phyloP scores from a whole-genome alignment of 53 echinoderm and acorn worm species.

The Echinarachnius parma region DNA sequence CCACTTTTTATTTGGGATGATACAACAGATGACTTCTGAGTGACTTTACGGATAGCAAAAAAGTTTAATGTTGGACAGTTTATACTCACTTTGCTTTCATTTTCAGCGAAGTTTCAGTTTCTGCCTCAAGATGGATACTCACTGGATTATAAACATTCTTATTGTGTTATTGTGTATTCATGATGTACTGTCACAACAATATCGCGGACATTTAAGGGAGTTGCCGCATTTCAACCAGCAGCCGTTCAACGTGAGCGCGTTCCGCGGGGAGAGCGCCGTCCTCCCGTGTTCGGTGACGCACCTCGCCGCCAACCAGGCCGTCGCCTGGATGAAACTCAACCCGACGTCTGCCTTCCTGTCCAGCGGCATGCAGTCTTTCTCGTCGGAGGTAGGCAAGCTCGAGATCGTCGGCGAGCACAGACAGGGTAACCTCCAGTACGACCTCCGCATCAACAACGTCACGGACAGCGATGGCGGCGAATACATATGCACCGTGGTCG shows the following conservation, averaged over 20 bases:
- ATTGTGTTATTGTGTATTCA: background rate
- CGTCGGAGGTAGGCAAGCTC: conserved; percentile 35
- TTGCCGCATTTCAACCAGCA: conserved; percentile 20
- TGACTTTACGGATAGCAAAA: too few species aligned
- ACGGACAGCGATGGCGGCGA: conserved; percentile 52
- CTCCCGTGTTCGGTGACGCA: conserved; percentile 59
- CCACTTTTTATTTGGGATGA: too few species aligned
- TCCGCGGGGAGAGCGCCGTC: conserved; percentile 43
- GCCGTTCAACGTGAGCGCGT: conserved; percentile 16
- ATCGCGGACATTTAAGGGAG: conserved; percentile 2
- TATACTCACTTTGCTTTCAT: too few species aligned
- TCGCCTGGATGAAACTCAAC: conserved; percentile 72
- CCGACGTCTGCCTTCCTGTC: conserved; percentile 56
- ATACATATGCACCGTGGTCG: conserved; percentile 64
- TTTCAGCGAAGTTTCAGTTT: too few species aligned
- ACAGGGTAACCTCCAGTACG: conserved; percentile 40
- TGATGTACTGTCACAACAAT: conserved; percentile 13
- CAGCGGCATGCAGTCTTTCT: conserved; percentile 51
- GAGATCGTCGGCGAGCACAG: conserved; percentile 30
- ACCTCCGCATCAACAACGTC: conserved; percentile 55
- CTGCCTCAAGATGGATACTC: too few species aligned
- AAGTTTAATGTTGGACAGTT: too few species aligned
- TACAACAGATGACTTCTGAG: too few species aligned
- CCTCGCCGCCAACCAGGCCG: conserved; percentile 51
- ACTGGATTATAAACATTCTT: too few species aligned